Evolutionary conservation across 2,888 invertebrate genomes (phyloP), one percentile per base, ranked within the genome.

Genomic region (Parelbella ahira): DNA sequence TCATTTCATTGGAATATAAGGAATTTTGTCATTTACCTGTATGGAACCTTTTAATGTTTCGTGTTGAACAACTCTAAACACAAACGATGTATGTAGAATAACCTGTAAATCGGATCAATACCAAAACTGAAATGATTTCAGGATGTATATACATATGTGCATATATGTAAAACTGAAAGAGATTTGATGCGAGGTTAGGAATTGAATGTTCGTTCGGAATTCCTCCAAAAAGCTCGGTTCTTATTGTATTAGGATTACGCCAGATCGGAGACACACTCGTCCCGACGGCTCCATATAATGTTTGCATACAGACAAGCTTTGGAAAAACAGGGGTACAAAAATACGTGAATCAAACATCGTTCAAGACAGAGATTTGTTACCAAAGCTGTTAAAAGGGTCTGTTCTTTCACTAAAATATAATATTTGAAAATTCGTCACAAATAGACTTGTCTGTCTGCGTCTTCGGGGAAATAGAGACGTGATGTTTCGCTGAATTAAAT

Each of bases 201-300:
- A 37, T 37, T 27, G 37, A 37, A 37, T 28, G 19, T 36, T 36
- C 36, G 13, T 11, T 25, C 30, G 7, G 19, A 39, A 32, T 19
- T 39, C 19, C 12, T 12, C 19, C 32, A 19, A 39, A 39, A 39
- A 49, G 53, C 43, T 57, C 57, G 58, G 54, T 54, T 62, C 59
- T 64, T 65, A 68, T 69, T 68, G 65, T 68, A 59, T 63, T 55
- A 58, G 60, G 64, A 68, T 70, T 68, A 71, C 50, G 56, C 53
- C 51, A 61, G 65, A 70, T 60, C 63, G 65, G 53, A 56, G 59
- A 62, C 56, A 56, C 56, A 51, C 52, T 58, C 56, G 55, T 57
- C 52, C 48, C 58, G 56, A 53, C 51, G 56, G 57, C 58, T 61
- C 50, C 48, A 44, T 54, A 58, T 59, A 51, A 58, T 59, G 56